phyloP scores from a whole-genome alignment of 2,113 vertebrate genomes.

The Elaphurus davidianus region DNA sequence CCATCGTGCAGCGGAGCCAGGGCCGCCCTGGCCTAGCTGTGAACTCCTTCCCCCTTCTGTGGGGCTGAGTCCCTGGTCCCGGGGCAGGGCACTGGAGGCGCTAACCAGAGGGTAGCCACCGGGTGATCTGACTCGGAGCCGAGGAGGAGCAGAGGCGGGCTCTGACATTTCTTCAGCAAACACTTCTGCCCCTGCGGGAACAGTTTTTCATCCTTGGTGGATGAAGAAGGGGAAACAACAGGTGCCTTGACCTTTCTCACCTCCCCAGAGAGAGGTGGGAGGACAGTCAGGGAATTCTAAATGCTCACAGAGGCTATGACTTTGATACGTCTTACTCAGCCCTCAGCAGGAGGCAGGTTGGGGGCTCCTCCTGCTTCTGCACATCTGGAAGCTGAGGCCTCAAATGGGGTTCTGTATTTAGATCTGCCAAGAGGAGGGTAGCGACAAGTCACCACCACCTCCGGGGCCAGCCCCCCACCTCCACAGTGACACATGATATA shows the following conservation, averaged over 20 bases:
- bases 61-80: not conserved
- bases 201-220: not conserved
- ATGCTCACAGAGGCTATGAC: not conserved
- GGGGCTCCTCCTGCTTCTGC: not conserved
- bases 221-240: not conserved
- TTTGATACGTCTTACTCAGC: not conserved
- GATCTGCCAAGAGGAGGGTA: not conserved
- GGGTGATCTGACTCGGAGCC: not conserved
- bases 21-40: not conserved
- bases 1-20: not conserved
- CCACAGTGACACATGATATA: slow-evolving; percentile 14
- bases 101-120: not conserved
- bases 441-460: not conserved
- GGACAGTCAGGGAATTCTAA: not conserved
- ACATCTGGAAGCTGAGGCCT: not conserved
- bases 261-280: not conserved
- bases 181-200: not conserved
- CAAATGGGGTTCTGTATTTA: slow-evolving; percentile 50
- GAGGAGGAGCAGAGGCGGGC: not conserved
- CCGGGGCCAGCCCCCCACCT: slow-evolving; percentile 28
- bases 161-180: not conserved
- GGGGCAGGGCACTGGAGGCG: not conserved
- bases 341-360: not conserved
- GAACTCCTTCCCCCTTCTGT: not conserved
- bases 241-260: not conserved